Base-by-base conservation (phyloP, 2,113 vertebrate species). In the Scomber japonicus region DNA sequence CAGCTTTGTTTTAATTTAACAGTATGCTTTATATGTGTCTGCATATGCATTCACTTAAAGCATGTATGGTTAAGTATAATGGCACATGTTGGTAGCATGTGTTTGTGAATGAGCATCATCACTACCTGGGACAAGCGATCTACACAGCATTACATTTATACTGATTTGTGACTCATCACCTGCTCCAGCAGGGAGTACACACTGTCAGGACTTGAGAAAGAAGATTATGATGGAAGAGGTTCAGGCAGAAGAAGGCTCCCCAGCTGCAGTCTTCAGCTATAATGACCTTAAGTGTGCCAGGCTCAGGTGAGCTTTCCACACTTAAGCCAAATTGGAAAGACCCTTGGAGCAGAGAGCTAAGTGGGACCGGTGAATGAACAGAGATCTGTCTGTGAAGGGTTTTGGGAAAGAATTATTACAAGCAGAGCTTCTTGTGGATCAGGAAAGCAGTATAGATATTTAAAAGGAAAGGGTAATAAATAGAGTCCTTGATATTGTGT, bases 281-380 rank as follows among this genome's bases (percentile, higher is more conserved):
- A 79, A 88, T 57, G 61, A 75, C 74, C 62, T 30, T 46, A 71
- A 86, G 71, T 82, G 68, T 71, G 75, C 64, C 78, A 82, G 76
- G 46, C 82, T 83, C 55, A 82, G 85, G 88, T 90, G 84, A 85
- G 78, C 76, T 66, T 75, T 44, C 45, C 63, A 66, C 74, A 82
- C 87, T 66, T 87, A 80, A 85, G 87, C 63, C 84, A 86, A 89
- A 89, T 81, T 88, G 87, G 81, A 91, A 80, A 77, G 81, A 68
- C 69, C 61, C 74, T 86, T 9, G 10, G 45, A 68, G 83, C 77
- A 67, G 64, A 66, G 73, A 69, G 73, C 64, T 68, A 77, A 85
- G 83, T 77, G 77, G 71, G 56, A 62, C 53, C 35, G 54, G 64
- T 69, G 71, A 77, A 64, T 75, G 54, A 14, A 48, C 64, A 46